A percentile compares a stretch with the other conserved stretches of the same genome.
Conservation (phyloP, 2,113 vertebrate species). For the Romanogobio albipinnatus region DNA sequence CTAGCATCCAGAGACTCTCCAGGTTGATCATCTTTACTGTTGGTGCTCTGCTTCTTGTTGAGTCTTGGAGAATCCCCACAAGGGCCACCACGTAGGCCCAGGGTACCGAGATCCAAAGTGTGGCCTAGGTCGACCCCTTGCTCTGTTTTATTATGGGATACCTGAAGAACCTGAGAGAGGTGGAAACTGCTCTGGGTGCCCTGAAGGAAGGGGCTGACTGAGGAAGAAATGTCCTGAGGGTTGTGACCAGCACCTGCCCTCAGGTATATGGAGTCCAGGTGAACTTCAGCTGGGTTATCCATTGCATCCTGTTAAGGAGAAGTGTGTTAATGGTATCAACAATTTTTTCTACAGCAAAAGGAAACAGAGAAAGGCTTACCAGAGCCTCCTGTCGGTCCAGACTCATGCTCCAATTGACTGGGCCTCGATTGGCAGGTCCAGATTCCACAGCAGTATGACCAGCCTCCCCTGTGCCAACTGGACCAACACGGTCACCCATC, state of each 20-base stretch:
- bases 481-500: slow-evolving; percentile 78
- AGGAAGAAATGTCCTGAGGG: slow-evolving; percentile 56
- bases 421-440: slow-evolving; percentile 43
- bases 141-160: slow-evolving; percentile 53
- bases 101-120: slow-evolving; percentile 55
- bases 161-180: slow-evolving; percentile 65
- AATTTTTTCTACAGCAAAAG: not conserved
- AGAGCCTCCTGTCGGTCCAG: slow-evolving; percentile 69
- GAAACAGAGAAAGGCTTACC: slow-evolving; percentile 60
- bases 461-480: slow-evolving; percentile 76
- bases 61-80: slow-evolving; percentile 57
- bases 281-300: slow-evolving; percentile 62
- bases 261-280: slow-evolving; percentile 69
- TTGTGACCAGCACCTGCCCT: slow-evolving; percentile 59
- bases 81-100: slow-evolving; percentile 63
- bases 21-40: slow-evolving; percentile 58
- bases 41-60: slow-evolving; percentile 51
- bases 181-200: slow-evolving; percentile 62
- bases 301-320: slow-evolving; percentile 64
- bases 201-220: slow-evolving; percentile 59
- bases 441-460: slow-evolving; percentile 49
- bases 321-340: not conserved
- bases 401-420: slow-evolving; percentile 66
- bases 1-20: slow-evolving; percentile 72
- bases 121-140: slow-evolving; percentile 22